These are phyloP conservation scores for Malacoraja senta DNA, from an alignment of 2,797 vertebrate genomes.

Conservation along the genomic window DNA sequence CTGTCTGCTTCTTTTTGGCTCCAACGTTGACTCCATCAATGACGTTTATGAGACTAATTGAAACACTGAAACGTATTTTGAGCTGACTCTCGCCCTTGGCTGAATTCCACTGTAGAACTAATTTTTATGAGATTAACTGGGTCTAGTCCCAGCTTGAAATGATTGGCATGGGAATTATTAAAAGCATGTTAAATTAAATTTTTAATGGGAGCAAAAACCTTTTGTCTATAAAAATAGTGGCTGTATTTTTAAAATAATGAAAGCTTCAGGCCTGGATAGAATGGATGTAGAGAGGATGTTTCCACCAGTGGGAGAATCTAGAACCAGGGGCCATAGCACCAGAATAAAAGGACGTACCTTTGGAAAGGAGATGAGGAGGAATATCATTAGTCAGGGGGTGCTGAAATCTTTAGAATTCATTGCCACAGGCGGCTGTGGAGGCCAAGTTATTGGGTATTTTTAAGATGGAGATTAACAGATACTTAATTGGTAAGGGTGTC, in stretches of 20 bases:
- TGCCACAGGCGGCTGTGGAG: too few species aligned
- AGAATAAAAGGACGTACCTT: too few species aligned
- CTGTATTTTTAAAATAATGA: neutral
- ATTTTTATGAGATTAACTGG: neutral
- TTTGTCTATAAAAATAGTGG: neutral
- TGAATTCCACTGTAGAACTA: neutral
- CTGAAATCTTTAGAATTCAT: too few species aligned
- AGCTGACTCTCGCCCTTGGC: neutral
- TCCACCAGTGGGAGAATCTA: too few species aligned
- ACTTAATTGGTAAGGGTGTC: too few species aligned
- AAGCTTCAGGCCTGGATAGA: neutral
- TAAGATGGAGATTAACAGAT: too few species aligned
- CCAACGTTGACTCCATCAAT: neutral
- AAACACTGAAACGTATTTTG: neutral
- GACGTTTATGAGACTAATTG: neutral
- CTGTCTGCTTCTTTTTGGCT: slow-evolving; percentile 13
- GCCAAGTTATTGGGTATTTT: too few species aligned
- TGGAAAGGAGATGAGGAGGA: too few species aligned
- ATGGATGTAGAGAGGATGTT: too few species aligned
- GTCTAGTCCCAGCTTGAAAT: neutral
- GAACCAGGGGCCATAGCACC: too few species aligned
- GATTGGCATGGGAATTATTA: neutral
- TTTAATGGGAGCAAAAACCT: neutral
- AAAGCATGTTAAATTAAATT: neutral
- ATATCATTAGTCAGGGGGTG: too few species aligned